A percentile compares a stretch with the other conserved stretches of the same genome.
Evolutionary conservation across 2,113 vertebrate genomes (phyloP).

Genomic region (rat (Rattus norvegicus)): GRCr8 NC_086030.1:39410001-39410500

Average conservation of each 20-base stretch:
- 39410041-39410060: background rate
- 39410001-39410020: background rate
- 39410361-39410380: background rate
- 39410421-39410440: background rate
- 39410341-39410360: constrained; percentile 7
- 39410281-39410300: background rate
- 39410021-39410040: background rate
- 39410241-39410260: background rate
- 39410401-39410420: background rate
- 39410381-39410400: background rate
- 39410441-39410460: background rate
- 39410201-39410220: background rate
- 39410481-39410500: background rate
- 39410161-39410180: background rate
- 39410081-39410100: background rate
- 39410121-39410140: background rate
- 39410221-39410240: background rate
- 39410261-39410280: background rate
- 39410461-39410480: background rate
- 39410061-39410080: background rate
- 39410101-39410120: background rate
- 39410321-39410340: background rate
- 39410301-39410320: background rate
- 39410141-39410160: background rate
- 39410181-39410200: background rate